Conservation (phyloP, 2,113 vertebrate genomes). For the Polyodon spathula region DNA sequence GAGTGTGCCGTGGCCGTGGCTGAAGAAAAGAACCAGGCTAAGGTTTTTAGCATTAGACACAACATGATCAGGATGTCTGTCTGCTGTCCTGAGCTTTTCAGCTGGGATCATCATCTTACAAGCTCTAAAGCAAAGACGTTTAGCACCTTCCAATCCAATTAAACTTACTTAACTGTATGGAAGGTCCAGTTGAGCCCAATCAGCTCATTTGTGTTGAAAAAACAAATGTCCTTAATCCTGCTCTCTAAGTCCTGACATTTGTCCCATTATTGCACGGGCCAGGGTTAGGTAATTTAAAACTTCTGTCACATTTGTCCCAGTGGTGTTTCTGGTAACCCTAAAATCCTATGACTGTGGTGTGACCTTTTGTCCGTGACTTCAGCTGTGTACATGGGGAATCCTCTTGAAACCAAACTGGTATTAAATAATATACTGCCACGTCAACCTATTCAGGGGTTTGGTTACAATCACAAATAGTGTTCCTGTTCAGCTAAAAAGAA, state of each 20-base stretch:
- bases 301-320: constrained; percentile 34
- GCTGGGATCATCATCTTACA: constrained; percentile 52
- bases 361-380: constrained; percentile 50
- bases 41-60: constrained; percentile 44
- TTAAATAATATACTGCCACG: too few species aligned
- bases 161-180: constrained; percentile 52
- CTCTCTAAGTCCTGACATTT: constrained; percentile 47
- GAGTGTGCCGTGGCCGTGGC: constrained; percentile 29
- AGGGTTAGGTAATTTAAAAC: constrained; percentile 26
- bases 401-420: constrained; percentile 24
- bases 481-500: too few species aligned
- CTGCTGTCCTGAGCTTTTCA: constrained; percentile 50
- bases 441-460: too few species aligned
- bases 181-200: constrained; percentile 39
- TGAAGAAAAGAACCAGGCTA: constrained; percentile 54
- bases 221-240: constrained; percentile 52
- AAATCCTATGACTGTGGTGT: constrained; percentile 47
- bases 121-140: constrained; percentile 44
- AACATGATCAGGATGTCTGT: constrained; percentile 50
- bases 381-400: constrained; percentile 46
- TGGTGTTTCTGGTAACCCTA: constrained; percentile 54
- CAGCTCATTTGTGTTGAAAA: constrained; percentile 52
- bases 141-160: constrained; percentile 58
- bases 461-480: too few species aligned
- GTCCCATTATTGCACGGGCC: constrained; percentile 35